Conservation (phyloP, 1,140 invertebrate species). For the Paraescarpia echinospica region DNA sequence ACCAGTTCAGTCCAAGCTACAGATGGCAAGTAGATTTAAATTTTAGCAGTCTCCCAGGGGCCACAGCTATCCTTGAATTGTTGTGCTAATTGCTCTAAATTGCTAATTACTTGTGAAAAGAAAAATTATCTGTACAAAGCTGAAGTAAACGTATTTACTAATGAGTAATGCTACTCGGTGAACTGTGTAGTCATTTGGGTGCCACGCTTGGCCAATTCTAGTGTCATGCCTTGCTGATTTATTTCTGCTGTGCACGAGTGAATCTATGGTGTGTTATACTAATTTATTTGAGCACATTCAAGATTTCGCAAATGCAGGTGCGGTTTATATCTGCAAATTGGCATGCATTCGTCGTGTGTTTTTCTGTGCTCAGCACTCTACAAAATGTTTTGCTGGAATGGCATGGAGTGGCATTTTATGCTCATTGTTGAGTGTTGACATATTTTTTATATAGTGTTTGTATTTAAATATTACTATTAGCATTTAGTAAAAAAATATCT, state of each 20-base stretch:
- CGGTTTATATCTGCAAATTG: not conserved
- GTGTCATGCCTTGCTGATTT: not conserved
- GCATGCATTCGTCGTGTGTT: not conserved
- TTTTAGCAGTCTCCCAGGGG: no score
- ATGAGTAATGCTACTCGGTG: not conserved
- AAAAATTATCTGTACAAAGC: not conserved
- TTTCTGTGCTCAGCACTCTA: not conserved
- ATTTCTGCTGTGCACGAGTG: not conserved
- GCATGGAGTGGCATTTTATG: not conserved
- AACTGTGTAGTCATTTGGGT: not conserved
- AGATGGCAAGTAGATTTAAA: no score
- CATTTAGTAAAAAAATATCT: not conserved
- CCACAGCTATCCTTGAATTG: no score
- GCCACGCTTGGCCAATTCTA: not conserved
- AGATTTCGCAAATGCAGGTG: not conserved
- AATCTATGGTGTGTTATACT: not conserved
- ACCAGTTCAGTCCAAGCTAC: no score
- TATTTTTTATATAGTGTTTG: not conserved
- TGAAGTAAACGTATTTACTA: not conserved
- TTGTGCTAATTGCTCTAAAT: not conserved
- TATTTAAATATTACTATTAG: not conserved
- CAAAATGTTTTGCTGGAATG: not conserved
- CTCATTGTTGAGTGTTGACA: not conserved
- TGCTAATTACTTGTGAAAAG: not conserved
- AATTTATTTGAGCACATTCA: not conserved